Percentiles rank a stretch among this genome's conserved stretches.
phyloP scores from a whole-genome alignment of 92 coral and sea anemone species.

The Zoanthus gigantus region DNA sequence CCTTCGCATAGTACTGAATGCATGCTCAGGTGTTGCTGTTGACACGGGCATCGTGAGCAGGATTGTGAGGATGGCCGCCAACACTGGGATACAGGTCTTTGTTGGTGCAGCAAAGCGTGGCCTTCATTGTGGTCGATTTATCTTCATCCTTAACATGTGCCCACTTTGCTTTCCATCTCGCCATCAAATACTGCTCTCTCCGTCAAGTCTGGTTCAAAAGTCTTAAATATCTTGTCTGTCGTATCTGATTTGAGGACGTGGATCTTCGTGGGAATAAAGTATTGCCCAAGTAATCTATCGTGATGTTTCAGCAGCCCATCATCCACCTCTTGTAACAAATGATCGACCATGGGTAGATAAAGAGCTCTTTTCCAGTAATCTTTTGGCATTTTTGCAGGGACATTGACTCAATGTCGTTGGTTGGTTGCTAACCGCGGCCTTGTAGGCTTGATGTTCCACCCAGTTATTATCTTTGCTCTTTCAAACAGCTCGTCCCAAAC shows the following conservation, averaged over 20 bases:
- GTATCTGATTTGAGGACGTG: slow-evolving; percentile 22
- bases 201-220: slow-evolving; percentile 17
- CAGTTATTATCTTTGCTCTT: slow-evolving; percentile 46
- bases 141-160: slow-evolving; percentile 25
- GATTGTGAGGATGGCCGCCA: neutral
- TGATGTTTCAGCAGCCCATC: slow-evolving; percentile 35
- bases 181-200: too few species aligned
- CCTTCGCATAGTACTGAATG: slow-evolving; percentile 27
- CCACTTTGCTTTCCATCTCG: slow-evolving; percentile 31
- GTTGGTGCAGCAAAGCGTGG: slow-evolving; percentile 34
- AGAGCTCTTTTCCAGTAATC: too few species aligned
- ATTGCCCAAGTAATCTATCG: slow-evolving; percentile 50
- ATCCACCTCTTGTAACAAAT: slow-evolving; percentile 48
- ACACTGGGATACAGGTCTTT: slow-evolving; percentile 27
- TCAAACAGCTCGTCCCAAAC: slow-evolving; percentile 27
- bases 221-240: slow-evolving; percentile 34
- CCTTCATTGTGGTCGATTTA: slow-evolving; percentile 43
- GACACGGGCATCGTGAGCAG: too few species aligned
- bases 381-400: too few species aligned
- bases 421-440: too few species aligned
- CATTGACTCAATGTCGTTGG: too few species aligned
- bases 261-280: slow-evolving; percentile 41
- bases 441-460: slow-evolving; percentile 1
- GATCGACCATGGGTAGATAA: slow-evolving; percentile 47
- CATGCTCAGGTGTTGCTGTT: slow-evolving; percentile 6